Evolutionary conservation across 2,113 vertebrate species (phyloP).

Genomic region (Camelus bactrianus): DNA sequence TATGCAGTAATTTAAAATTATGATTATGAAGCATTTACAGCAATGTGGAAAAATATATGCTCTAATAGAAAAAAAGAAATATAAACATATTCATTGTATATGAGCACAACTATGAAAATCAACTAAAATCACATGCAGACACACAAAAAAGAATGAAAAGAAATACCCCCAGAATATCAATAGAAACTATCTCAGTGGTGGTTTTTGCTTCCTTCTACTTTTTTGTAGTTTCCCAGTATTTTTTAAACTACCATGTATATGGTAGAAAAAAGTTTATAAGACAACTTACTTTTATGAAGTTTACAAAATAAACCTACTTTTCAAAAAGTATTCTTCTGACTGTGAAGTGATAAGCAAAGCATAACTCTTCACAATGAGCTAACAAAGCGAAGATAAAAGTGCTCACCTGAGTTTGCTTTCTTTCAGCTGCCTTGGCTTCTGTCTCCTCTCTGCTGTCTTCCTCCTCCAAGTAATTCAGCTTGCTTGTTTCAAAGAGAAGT

Average conservation of each 20-base stretch:
- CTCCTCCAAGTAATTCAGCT: constrained; percentile 21
- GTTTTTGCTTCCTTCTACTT: constrained; percentile 31
- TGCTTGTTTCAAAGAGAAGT: constrained; percentile 41
- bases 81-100: neutral
- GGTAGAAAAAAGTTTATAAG: neutral
- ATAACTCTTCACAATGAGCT: neutral
- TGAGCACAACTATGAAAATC: neutral
- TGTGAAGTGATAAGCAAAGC: neutral
- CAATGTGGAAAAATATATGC: neutral
- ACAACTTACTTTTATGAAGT: too few species aligned
- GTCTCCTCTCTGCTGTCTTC: neutral
- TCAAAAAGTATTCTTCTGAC: neutral
- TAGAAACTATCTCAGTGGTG: neutral
- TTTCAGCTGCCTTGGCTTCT: neutral
- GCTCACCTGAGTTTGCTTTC: constrained; percentile 42
- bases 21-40: neutral
- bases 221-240: neutral
- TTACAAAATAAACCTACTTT: constrained; percentile 11
- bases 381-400: constrained; percentile 7
- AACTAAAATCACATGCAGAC: constrained; percentile 3
- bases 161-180: neutral
- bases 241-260: neutral
- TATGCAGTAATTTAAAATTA: neutral
- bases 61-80: neutral
- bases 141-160: neutral